phyloP scores from a whole-genome alignment of 2,113 vertebrate species.

The Lipotes vexillifer region DNA sequence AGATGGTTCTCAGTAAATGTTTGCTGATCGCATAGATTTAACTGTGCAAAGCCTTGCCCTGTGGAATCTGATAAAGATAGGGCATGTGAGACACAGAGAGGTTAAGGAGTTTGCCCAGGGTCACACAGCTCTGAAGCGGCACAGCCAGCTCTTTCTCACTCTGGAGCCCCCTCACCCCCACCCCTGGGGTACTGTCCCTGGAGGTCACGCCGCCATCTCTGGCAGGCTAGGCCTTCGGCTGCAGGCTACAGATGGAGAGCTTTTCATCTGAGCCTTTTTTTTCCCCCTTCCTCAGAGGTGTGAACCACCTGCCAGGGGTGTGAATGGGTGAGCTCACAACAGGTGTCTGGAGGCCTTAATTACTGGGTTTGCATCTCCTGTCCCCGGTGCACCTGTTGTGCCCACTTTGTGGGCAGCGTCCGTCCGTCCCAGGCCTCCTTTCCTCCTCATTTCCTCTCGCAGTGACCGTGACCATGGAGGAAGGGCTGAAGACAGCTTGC shows the following conservation, averaged over 20 bases:
- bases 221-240: neutral
- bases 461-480: accelerated
- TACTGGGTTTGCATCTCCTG: neutral
- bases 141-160: neutral
- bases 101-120: neutral
- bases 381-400: neutral
- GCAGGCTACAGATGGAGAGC: neutral
- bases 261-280: neutral
- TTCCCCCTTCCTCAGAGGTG: neutral
- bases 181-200: too few species aligned
- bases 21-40: neutral
- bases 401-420: neutral
- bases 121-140: neutral
- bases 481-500: neutral
- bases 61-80: accelerated
- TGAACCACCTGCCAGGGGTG: conserved; percentile 12
- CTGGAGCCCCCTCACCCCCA: neutral
- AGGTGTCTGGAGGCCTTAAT: conserved; percentile 41
- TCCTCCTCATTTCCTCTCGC: neutral
- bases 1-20: neutral
- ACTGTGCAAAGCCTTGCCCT: neutral
- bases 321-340: conserved; percentile 32
- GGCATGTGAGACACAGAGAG: neutral
- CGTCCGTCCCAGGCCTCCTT: neutral
- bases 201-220: neutral